These are phyloP conservation scores for Tragopan temminckii DNA, from an alignment of 2,797 vertebrate genomes.

Conservation along the genomic window DNA sequence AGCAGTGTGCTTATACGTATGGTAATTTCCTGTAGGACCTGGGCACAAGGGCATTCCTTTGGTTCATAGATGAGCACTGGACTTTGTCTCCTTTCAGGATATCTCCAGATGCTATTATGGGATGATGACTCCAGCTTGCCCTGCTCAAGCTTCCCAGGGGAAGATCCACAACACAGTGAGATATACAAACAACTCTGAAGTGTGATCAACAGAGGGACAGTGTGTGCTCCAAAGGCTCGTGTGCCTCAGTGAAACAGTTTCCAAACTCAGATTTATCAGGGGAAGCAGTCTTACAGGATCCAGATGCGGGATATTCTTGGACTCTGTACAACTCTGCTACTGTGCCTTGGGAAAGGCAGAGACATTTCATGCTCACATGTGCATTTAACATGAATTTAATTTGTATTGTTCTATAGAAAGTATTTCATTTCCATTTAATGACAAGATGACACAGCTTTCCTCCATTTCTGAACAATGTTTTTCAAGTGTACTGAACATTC, in stretches of 20 bases:
- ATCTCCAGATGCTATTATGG: background rate
- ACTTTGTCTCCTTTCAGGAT: background rate
- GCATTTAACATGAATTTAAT: background rate
- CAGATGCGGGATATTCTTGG: background rate
- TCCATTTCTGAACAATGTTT: constrained; percentile 8
- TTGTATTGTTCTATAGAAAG: background rate
- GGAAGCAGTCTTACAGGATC: background rate
- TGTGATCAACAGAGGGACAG: background rate
- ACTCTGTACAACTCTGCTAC: background rate
- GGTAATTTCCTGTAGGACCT: background rate
- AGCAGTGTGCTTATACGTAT: background rate
- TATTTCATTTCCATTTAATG: background rate
- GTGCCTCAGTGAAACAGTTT: background rate
- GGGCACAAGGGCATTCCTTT: background rate
- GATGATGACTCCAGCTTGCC: background rate
- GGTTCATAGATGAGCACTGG: background rate
- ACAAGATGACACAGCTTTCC: background rate
- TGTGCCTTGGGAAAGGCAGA: background rate
- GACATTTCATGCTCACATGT: background rate
- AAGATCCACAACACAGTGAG: background rate
- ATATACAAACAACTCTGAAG: background rate
- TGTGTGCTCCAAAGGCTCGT: background rate
- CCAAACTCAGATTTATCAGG: background rate
- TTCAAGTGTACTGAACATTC: constrained; percentile 18
- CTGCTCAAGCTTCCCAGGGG: background rate